Evolutionary conservation across 2,797 vertebrate species (phyloP), one percentile per base, ranked within the genome.

Genomic region (Enteromius thamalakanensis): DNA sequence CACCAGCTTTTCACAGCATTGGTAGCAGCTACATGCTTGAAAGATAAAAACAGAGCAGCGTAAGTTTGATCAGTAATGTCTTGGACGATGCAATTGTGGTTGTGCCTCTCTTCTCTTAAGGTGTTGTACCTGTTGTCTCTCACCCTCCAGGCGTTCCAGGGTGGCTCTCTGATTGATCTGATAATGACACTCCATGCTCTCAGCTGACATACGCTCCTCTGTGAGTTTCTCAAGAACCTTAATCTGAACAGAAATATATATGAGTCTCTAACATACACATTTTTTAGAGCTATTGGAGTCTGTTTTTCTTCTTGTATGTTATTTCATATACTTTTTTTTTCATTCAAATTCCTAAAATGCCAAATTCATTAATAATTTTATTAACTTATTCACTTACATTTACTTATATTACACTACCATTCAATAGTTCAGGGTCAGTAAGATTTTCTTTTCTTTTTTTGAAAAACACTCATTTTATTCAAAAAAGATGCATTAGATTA

Each of bases 1-100:
- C 95, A 97, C 96, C 96, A 96, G 53, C 91, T 94, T 92, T 96
- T 96, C 88, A 97, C 90, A 58, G 97, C 94, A 15, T 93, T 91
- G 0, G 94, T 94, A 87, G 95, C 90, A 6, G 94, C 94, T 49
- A 91, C 91, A 96, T 97, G 74, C 60, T 85, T 86, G 80, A 89
- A 87, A 86, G 72, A 23, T 53, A 19, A 23, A 47, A 37, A 64
- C 76, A 84, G 11, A 74, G 17, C 11, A 60, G 6, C 47, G 32
- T 40, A 32, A 53, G 45, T 1, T 60, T 32, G 53, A 80, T 79
- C 26, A 65, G 14, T 64, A 1, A 65, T 10, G 49, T 23, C 34
- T 2, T 58, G 21, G 4, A 34, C 1, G 34, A 29, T 77, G 15
- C 0, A 5, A 64, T 12, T 9, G n/a, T 65, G 10, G 45, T 64